Percentiles rank a stretch among this genome's conserved stretches.
These are phyloP conservation scores for Drosophila mayaguana DNA, from an alignment of 2,888 invertebrate species.

Conservation along the genomic window DNA sequence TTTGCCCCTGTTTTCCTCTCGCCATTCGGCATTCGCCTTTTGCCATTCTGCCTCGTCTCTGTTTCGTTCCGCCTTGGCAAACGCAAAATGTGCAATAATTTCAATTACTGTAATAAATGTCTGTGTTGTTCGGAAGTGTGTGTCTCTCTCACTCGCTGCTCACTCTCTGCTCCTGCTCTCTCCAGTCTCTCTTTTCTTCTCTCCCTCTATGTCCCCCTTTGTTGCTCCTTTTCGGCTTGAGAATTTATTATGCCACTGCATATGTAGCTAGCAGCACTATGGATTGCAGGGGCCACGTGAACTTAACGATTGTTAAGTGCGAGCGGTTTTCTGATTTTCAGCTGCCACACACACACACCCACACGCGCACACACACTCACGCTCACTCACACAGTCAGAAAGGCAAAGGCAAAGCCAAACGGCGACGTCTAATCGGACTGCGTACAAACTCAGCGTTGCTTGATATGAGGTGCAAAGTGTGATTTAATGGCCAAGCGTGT, in stretches of 20 bases:
- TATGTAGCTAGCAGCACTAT: conserved; percentile 37
- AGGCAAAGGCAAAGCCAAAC: not conserved
- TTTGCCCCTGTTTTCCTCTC: not conserved
- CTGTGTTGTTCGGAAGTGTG: conserved; percentile 60
- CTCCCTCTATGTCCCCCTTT: not conserved
- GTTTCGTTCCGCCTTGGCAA: conserved; percentile 60
- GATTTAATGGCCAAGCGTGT: conserved; percentile 47
- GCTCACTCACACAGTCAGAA: not conserved
- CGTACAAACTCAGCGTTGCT: conserved; percentile 34
- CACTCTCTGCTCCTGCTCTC: not conserved
- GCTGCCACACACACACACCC: conserved; percentile 33
- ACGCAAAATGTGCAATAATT: conserved; percentile 82
- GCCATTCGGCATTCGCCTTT: not conserved
- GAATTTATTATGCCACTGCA: conserved; percentile 64
- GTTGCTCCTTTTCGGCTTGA: conserved; percentile 27
- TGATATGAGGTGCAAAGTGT: conserved; percentile 68
- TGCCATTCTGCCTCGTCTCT: too few relatives aligned
- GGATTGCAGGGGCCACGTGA: conserved; percentile 49
- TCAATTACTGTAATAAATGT: conserved; percentile 84
- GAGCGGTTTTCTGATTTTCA: conserved; percentile 61
- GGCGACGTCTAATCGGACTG: conserved; percentile 25
- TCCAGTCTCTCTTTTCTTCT: not conserved
- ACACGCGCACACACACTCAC: not conserved
- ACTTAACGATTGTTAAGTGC: conserved; percentile 72
- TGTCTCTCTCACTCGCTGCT: conserved; percentile 8